These are phyloP conservation scores for Hormiphora californensis DNA, from an alignment of 37 sponge, comb jelly and placozoan genomes.

Conservation along the genomic window DNA sequence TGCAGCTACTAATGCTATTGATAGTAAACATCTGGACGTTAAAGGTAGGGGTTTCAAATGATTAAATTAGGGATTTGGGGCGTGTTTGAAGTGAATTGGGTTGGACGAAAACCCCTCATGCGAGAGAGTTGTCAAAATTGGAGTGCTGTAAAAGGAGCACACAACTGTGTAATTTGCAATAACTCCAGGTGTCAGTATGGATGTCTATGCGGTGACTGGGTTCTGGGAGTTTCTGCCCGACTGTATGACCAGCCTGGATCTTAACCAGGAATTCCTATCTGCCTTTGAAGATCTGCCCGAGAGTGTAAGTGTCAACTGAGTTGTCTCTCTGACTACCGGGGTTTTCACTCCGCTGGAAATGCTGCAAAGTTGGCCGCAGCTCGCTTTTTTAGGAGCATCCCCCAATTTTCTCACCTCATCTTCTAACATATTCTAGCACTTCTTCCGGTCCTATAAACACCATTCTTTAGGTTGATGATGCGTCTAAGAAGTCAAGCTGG, in stretches of 20 bases:
- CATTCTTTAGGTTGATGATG: not conserved
- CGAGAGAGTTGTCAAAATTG: too few species aligned
- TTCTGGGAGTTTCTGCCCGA: slow-evolving; percentile 17
- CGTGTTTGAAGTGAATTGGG: too few species aligned
- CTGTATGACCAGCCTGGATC: not conserved
- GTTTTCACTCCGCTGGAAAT: not conserved
- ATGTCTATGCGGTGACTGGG: slow-evolving; percentile 17
- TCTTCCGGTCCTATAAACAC: not conserved
- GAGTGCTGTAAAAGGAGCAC: too few species aligned
- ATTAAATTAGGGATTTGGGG: too few species aligned
- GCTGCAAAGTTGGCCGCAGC: too few species aligned
- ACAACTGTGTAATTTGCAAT: too few species aligned
- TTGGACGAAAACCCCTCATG: too few species aligned
- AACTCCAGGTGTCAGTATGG: too few species aligned
- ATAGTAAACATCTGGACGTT: slow-evolving; percentile 12
- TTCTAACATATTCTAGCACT: not conserved
- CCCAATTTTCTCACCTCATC: not conserved
- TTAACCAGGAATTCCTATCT: not conserved
- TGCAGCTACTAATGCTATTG: not conserved
- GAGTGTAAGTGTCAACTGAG: not conserved
- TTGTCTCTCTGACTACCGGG: not conserved
- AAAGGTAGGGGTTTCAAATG: slow-evolving; percentile 36
- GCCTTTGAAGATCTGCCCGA: slow-evolving; percentile 5
- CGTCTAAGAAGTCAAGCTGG: not conserved
- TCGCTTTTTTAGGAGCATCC: not conserved